Evolutionary conservation across 2,888 invertebrate genomes (phyloP), one percentile per base, ranked within the genome.

Genomic region (Chymomyza procnemis): DNA sequence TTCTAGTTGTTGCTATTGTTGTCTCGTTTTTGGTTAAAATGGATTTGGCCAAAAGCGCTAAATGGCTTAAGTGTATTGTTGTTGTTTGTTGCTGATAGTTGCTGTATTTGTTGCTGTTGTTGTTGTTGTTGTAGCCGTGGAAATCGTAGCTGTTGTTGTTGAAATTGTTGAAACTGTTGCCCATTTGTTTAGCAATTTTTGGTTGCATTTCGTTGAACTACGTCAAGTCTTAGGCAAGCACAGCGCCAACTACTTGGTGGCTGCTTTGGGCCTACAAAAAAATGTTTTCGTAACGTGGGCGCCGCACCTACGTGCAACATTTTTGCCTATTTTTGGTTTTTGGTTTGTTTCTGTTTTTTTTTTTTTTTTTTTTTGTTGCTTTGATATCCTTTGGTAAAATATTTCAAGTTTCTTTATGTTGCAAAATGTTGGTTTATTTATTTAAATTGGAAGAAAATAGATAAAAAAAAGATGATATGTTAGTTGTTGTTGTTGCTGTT

Each of bases 131-230:
- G 57, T 59, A 54, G 19, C 52, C 47, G 26, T 16, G 19, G 52
- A 26, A 26, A 6, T 26, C 54, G 52, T 14, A 50, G 16, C 18
- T 21, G 61, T 19, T 16, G 41, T 50, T 57, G 54, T 47, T 50
- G 19, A 22, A 14, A 41, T 14, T 41, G 41, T 73, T 76, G 69
- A 80, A 75, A 73, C 82, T 80, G 71, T 83, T 75, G 64, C 69
- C 63, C 67, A 75, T 72, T 66, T 41, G 12, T 12, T 41, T 41
- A 41, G 62, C 73, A 71, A 82, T 80, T 80, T 67, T 73, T 57
- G 80, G 80, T 80, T 80, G 86, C 80, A 80, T 80, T 80, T 82
- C 80, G 80, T 80, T 82, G 83, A 74, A 85, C 68, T 77, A 62
- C 77, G 71, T 48, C 68, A 69, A 54, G 62, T 55, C 59, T 64